Evolutionary conservation across 2,113 vertebrate species (phyloP).

Genomic region (Oxyruncus cristatus): DNA sequence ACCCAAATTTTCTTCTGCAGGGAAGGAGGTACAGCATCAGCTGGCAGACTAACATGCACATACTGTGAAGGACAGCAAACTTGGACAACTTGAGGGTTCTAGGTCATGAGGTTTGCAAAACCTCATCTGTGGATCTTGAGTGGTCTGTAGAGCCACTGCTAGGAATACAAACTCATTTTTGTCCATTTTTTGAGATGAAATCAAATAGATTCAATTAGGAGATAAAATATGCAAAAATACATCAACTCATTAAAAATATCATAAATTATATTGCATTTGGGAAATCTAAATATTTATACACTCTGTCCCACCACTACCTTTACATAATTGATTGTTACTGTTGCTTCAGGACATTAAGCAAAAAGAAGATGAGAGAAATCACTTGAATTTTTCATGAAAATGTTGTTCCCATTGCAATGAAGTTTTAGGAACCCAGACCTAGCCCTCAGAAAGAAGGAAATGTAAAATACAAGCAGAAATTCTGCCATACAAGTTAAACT

Average conservation of each 20-base stretch:
- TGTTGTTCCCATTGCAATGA: background rate
- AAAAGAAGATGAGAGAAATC: background rate
- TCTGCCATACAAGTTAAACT: background rate
- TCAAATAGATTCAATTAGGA: background rate
- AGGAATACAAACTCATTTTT: background rate
- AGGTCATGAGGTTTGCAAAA: background rate
- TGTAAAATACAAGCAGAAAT: background rate
- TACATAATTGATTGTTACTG: background rate
- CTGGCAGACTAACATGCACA: background rate
- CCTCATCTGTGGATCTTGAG: background rate
- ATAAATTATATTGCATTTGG: background rate
- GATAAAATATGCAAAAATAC: background rate
- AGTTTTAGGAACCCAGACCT: background rate
- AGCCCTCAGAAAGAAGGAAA: background rate
- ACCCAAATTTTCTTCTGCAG: background rate
- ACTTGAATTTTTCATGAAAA: background rate
- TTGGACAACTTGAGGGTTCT: background rate
- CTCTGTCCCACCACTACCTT: background rate
- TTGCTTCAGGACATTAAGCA: background rate
- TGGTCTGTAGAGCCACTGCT: slow-evolving; percentile 2
- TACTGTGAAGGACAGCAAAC: background rate
- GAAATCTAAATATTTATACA: background rate
- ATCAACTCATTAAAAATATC: background rate
- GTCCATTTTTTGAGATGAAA: background rate
- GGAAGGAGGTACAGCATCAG: background rate